Conservation (phyloP, 2,888 invertebrate genomes). For the Euproctis similis region DNA sequence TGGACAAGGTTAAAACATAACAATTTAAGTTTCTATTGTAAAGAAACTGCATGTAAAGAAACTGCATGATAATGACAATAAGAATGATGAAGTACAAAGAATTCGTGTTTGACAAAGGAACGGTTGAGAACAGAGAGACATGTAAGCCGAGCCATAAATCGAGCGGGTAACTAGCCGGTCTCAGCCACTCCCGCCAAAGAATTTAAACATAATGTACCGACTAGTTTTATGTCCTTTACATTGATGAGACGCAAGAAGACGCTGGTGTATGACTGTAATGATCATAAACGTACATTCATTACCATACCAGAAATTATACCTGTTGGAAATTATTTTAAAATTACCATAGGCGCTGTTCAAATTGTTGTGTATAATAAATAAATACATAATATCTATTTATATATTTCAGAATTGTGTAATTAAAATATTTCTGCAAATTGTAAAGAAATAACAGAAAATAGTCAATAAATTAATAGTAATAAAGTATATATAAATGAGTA, state of each 20-base stretch:
- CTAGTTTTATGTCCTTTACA: slow-evolving; percentile 58
- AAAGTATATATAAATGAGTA: slow-evolving; percentile 29
- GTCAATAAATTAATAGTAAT: slow-evolving; percentile 3
- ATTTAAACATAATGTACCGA: slow-evolving; percentile 49
- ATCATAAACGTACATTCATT: slow-evolving; percentile 18
- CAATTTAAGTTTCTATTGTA: slow-evolving; percentile 23
- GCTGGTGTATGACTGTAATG: slow-evolving; percentile 27
- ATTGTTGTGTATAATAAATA: too few relatives aligned
- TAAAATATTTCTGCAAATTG: too few relatives aligned
- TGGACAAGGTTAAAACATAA: too few relatives aligned
- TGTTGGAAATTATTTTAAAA: slow-evolving; percentile 6
- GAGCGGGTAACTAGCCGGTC: slow-evolving; percentile 41
- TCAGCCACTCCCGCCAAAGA: slow-evolving; percentile 42
- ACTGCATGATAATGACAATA: slow-evolving; percentile 35
- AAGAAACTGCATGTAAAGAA: slow-evolving; percentile 14
- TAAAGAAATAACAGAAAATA: too few relatives aligned
- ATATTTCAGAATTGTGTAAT: too few relatives aligned
- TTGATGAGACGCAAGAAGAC: slow-evolving; percentile 49
- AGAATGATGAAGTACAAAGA: slow-evolving; percentile 26
- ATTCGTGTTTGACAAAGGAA: slow-evolving; percentile 31
- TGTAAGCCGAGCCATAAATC: slow-evolving; percentile 53
- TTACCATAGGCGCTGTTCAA: slow-evolving; percentile 1
- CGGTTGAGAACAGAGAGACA: slow-evolving; percentile 34
- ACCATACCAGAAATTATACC: slow-evolving; percentile 11
- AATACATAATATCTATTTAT: too few relatives aligned